Conservation (phyloP, 2,888 invertebrate genomes). For the Drosophila mettleri region DNA sequence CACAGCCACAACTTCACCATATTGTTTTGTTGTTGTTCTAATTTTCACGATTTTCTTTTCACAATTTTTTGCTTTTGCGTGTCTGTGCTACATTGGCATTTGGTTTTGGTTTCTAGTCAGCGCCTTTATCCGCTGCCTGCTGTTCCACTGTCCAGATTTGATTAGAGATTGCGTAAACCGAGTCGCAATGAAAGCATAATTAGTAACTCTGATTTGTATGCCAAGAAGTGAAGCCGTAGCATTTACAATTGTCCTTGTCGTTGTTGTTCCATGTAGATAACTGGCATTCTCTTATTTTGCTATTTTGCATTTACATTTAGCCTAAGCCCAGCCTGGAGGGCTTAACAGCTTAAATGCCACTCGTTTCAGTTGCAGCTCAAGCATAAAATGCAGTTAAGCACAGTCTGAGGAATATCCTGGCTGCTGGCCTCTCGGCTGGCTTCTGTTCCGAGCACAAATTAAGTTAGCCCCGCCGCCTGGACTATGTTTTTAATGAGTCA, state of each 20-base stretch:
- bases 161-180: constrained; percentile 59
- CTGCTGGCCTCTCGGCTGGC: constrained; percentile 15
- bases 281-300: constrained; percentile 46
- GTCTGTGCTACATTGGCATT: constrained; percentile 47
- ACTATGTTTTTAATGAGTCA: constrained; percentile 37
- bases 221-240: constrained; percentile 6
- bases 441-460: constrained; percentile 23
- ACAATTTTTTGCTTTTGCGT: constrained; percentile 39
- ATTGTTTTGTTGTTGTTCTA: constrained; percentile 5
- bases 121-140: constrained; percentile 6
- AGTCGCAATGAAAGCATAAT: constrained; percentile 68
- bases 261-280: constrained; percentile 29
- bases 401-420: constrained; percentile 2
- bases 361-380: constrained; percentile 23
- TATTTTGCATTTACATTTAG: constrained; percentile 61
- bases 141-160: constrained; percentile 22
- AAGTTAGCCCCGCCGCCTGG: constrained; percentile 25
- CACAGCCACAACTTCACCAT: constrained; percentile 7
- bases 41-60: constrained; percentile 1
- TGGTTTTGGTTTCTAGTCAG: constrained; percentile 18
- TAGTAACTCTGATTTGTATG: constrained; percentile 78
- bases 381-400: constrained; percentile 31
- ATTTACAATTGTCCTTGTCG: constrained; percentile 28
- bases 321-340: constrained; percentile 20
- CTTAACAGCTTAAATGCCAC: constrained; percentile 51